Evolutionary conservation across 2,888 invertebrate genomes (phyloP).

Genomic region (Rotaria socialis): DNA sequence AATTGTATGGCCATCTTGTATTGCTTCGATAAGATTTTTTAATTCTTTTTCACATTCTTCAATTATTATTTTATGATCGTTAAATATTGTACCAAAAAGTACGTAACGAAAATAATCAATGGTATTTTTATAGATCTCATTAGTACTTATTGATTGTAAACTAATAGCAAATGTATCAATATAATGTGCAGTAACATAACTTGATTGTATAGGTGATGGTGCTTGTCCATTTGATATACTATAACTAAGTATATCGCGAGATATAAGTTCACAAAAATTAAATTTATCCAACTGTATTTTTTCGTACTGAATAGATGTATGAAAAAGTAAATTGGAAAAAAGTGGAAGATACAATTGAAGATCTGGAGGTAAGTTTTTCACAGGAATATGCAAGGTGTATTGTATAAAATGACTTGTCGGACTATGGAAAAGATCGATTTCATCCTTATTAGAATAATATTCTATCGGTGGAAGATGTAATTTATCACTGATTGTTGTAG

Average conservation of each 20-base stretch:
- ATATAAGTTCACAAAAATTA: constrained; percentile 9
- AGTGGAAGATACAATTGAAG: background rate
- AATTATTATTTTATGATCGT: constrained; percentile 21
- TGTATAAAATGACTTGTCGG: background rate
- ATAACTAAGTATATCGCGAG: background rate
- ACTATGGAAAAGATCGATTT: constrained; percentile 12
- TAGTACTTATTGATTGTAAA: background rate
- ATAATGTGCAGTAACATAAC: background rate
- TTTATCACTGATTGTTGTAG: background rate
- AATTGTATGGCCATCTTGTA: constrained; percentile 22
- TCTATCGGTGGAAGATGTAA: background rate
- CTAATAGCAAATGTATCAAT: background rate
- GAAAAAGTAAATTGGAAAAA: constrained; percentile 23
- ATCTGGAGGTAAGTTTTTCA: background rate
- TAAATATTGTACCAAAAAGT: background rate
- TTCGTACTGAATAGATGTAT: constrained; percentile 12
- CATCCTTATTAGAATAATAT: background rate
- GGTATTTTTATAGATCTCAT: background rate
- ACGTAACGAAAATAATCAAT: background rate
- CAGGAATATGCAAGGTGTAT: background rate
- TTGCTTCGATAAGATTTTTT: background rate
- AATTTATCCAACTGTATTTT: background rate
- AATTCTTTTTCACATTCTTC: constrained; percentile 37
- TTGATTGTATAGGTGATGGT: constrained; percentile 27
- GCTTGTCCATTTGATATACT: constrained; percentile 8